Base-by-base conservation (phyloP, 2,113 vertebrate species). In the Paraplagusia blochii region DNA sequence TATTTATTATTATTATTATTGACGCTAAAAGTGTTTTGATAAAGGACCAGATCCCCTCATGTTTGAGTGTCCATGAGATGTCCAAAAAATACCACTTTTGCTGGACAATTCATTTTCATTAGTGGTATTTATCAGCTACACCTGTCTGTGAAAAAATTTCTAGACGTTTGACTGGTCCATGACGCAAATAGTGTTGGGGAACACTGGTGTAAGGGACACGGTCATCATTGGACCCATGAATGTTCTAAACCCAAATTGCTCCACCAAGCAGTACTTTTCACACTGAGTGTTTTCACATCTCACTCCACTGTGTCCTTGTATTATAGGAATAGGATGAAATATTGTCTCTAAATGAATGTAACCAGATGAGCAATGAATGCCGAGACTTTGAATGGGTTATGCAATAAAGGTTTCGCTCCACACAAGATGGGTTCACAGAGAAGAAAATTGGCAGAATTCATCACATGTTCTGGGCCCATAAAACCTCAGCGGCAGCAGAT, bases 371-470 rank as follows among this genome's bases (percentile, higher is more conserved):
- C 72, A 53, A 53, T 80, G 72, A 79, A 71, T 72, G 66, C 62
- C 56, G 63, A 49, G 67, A 76, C 70, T 44, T 48, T 64, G 44
- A 76, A 58, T 0, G 65, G 54, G 72, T 72, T 72, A 70, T 16
- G 16, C 74, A 81, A 58, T 77, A 76, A 83, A 83, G 76, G 59
- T 77, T 80, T 64, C 58, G 36, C 66, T 80, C 54, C 61, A 54
- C 50, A 38, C 42, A 40, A 80, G 66, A 80, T 74, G 74, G 82
- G 72, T 74, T 67, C 66, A 83, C 77, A 63, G 57, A 82, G 67
- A 68, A 68, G 66, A 64, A 83, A 85, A 89, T 88, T 85, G 80
- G 65, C 83, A 64, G 78, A 86, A 87, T 86, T 87, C 64, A 77
- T 90, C 83, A 79, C 74, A 83, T 85, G 69, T 82, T 65, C 66